Percentiles rank a stretch among this genome's conserved stretches.
Conservation (phyloP, 2,888 invertebrate species). For the Steinernema carpocapsae region DNA sequence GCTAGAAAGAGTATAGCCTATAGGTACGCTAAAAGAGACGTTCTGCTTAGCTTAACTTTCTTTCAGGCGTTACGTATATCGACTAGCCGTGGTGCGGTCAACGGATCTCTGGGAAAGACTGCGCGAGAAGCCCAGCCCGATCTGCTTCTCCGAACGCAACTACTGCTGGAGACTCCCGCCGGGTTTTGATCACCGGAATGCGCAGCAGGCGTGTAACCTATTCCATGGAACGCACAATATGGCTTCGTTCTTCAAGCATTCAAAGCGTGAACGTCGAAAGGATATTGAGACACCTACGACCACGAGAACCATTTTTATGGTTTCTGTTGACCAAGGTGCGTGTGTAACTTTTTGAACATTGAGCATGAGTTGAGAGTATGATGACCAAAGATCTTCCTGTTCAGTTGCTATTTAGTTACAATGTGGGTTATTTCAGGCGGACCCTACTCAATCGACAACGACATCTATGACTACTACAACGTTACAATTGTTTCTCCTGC, state of each 20-base stretch:
- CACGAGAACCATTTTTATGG: conserved; percentile 44
- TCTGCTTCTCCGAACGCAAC: conserved; percentile 54
- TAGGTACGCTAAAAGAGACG: conserved; percentile 41
- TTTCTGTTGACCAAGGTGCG: too few species aligned
- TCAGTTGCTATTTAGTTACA: background rate
- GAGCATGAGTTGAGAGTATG: too few species aligned
- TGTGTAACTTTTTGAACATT: too few species aligned
- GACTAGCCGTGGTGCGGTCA: conserved; percentile 51
- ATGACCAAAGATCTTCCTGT: too few species aligned
- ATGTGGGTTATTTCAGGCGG: conserved; percentile 44
- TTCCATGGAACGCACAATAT: conserved; percentile 53
- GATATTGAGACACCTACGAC: conserved; percentile 42
- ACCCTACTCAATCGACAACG: conserved; percentile 48
- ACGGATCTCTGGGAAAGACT: conserved; percentile 49
- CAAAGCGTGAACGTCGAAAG: conserved; percentile 49
- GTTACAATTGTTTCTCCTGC: conserved; percentile 55
- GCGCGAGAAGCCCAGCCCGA: conserved; percentile 47
- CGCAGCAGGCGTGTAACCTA: conserved; percentile 44
- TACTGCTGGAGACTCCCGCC: conserved; percentile 54
- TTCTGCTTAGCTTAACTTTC: background rate
- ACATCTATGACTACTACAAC: conserved; percentile 60
- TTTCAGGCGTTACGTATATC: conserved; percentile 59
- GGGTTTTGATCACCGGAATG: conserved; percentile 47
- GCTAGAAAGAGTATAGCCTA: conserved; percentile 54
- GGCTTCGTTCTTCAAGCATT: conserved; percentile 62